These are phyloP conservation scores for Tinea pellionella DNA, from an alignment of 2,888 invertebrate species.

Conservation along the genomic window DNA sequence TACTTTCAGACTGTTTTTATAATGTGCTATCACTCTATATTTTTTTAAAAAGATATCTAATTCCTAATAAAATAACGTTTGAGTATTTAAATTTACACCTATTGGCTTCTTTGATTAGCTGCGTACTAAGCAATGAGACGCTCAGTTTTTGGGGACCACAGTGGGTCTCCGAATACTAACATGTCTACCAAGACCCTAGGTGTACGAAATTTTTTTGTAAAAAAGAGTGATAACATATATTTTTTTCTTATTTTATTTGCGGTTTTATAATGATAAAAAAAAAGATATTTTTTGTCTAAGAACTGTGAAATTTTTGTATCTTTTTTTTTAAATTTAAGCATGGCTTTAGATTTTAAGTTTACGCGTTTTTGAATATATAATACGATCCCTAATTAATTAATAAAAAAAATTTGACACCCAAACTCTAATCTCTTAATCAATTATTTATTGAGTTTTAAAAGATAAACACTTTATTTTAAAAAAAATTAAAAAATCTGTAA, in stretches of 20 bases:
- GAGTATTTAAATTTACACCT: too few relatives aligned
- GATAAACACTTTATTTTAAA: not conserved
- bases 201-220: not conserved
- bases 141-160: too few relatives aligned
- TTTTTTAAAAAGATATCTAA: not conserved
- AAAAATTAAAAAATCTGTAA: not conserved
- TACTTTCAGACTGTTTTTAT: not conserved
- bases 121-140: too few relatives aligned
- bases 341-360: not conserved
- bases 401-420: not conserved
- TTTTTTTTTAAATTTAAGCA: not conserved
- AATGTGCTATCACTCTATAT: not conserved
- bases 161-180: too few relatives aligned
- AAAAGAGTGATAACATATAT: not conserved
- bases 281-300: too few relatives aligned
- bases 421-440: too few relatives aligned
- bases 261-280: not conserved
- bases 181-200: too few relatives aligned
- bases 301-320: not conserved
- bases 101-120: too few relatives aligned
- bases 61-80: not conserved
- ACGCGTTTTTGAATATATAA: not conserved
- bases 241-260: slow-evolving; percentile 18
- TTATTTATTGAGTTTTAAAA: too few relatives aligned
- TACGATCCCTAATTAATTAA: not conserved